Conservation (phyloP, 2,888 invertebrate species). For the Luperina nickerlii region DNA sequence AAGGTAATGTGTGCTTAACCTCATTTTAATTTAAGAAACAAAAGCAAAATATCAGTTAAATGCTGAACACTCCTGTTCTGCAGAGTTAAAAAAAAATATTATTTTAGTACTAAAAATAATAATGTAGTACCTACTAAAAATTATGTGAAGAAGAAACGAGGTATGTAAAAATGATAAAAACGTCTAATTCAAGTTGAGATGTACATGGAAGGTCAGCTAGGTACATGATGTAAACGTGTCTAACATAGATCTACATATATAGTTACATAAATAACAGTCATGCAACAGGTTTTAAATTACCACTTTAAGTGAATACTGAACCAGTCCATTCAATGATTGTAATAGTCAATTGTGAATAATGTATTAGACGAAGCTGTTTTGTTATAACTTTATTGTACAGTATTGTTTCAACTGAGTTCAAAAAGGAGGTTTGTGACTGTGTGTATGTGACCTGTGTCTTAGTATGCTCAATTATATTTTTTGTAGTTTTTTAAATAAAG, state of each 20-base stretch:
- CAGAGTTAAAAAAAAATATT: background rate
- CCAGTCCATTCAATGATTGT: constrained; percentile 31
- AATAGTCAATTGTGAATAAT: constrained; percentile 34
- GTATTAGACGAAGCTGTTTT: constrained; percentile 2
- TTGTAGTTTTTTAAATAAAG: background rate
- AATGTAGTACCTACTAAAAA: too few species aligned
- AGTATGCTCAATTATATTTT: background rate
- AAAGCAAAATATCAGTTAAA: background rate
- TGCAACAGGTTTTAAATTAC: constrained; percentile 48
- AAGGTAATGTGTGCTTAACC: constrained; percentile 88
- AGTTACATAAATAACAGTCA: constrained; percentile 10
- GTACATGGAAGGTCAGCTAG: background rate
- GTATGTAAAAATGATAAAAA: background rate
- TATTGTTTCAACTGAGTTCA: constrained; percentile 1
- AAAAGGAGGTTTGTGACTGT: background rate
- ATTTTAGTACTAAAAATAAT: background rate
- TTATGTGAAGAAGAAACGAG: background rate
- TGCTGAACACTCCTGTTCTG: too few species aligned
- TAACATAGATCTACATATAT: constrained; percentile 15
- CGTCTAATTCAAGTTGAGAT: background rate
- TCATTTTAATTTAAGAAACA: background rate
- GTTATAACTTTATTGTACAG: background rate
- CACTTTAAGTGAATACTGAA: constrained; percentile 31
- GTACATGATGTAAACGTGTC: constrained; percentile 3
- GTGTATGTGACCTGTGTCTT: background rate